Evolutionary conservation across 1,140 invertebrate species (phyloP).

Genomic region (Lethocerus indicus): DNA sequence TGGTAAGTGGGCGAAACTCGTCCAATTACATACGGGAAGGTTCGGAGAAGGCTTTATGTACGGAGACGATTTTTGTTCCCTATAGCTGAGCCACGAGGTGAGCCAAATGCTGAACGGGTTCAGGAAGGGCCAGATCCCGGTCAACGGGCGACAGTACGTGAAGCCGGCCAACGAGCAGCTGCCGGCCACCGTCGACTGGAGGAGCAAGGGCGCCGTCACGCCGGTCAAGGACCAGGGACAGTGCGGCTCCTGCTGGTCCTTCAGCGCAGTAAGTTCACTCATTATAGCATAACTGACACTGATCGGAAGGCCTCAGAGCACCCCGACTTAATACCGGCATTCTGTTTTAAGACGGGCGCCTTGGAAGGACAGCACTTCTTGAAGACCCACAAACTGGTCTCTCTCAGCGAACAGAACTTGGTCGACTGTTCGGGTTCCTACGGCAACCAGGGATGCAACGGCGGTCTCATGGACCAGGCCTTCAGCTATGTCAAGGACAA

Average conservation of each 20-base stretch:
- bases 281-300: slow-evolving; percentile 36
- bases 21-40: too few relatives aligned
- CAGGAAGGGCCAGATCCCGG: background rate
- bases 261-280: slow-evolving; percentile 29
- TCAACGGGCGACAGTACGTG: background rate
- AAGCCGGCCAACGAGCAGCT: slow-evolving; percentile 22
- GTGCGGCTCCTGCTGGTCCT: slow-evolving; percentile 54
- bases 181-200: slow-evolving; percentile 41
- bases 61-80: too few relatives aligned
- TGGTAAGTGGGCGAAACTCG: slow-evolving; percentile 7
- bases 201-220: slow-evolving; percentile 43
- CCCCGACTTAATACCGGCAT: slow-evolving; percentile 17
- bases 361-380: slow-evolving; percentile 92
- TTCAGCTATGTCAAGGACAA: slow-evolving; percentile 88
- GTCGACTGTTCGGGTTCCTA: slow-evolving; percentile 82
- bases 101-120: background rate
- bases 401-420: slow-evolving; percentile 93
- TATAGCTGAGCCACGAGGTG: background rate
- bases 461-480: slow-evolving; percentile 86
- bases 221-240: slow-evolving; percentile 45
- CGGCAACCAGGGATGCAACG: slow-evolving; percentile 91
- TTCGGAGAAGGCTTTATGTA: too few relatives aligned
- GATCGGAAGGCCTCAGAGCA: slow-evolving; percentile 30
- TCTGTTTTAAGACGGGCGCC: slow-evolving; percentile 60
- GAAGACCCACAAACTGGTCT: slow-evolving; percentile 62